Conservation (phyloP, 2,888 invertebrate species). For the Protodeltote pygarga region DNA sequence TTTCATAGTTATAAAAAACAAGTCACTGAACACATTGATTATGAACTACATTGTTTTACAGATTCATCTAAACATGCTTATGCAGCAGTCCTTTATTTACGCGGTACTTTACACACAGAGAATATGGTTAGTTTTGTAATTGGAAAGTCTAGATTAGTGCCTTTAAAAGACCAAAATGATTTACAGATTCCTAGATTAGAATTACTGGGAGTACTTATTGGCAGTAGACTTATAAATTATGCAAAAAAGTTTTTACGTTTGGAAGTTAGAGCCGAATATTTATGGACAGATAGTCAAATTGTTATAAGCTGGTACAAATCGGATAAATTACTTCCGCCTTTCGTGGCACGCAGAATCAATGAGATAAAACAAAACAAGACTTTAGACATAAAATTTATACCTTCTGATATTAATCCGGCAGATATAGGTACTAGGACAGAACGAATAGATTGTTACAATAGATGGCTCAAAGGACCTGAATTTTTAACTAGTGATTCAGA, state of each 20-base stretch:
- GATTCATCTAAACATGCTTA: background rate
- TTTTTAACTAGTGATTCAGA: background rate
- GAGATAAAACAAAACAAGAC: conserved; percentile 2
- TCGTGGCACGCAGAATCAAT: background rate
- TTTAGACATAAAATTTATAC: conserved; percentile 6
- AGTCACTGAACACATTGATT: background rate
- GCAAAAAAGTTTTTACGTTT: conserved; percentile 4
- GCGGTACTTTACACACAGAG: background rate
- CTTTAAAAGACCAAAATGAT: conserved; percentile 17
- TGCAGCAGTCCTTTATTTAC: background rate
- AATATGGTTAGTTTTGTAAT: conserved; percentile 25
- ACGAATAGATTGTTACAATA: background rate
- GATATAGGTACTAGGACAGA: conserved; percentile 4
- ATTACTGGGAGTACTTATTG: conserved; percentile 5
- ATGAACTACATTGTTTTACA: background rate
- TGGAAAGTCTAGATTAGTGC: conserved; percentile 29
- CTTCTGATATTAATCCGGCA: conserved; percentile 2
- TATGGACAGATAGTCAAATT: conserved; percentile 12
- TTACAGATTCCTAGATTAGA: conserved; percentile 5
- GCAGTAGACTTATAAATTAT: background rate
- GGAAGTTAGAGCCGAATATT: background rate
- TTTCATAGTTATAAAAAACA: background rate
- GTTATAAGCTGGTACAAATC: conserved; percentile 9
- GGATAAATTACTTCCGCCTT: conserved; percentile 5
- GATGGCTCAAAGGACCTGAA: background rate